These are phyloP conservation scores for Poecilia gillii DNA, from an alignment of 2,797 vertebrate species.

Conservation along the genomic window DNA sequence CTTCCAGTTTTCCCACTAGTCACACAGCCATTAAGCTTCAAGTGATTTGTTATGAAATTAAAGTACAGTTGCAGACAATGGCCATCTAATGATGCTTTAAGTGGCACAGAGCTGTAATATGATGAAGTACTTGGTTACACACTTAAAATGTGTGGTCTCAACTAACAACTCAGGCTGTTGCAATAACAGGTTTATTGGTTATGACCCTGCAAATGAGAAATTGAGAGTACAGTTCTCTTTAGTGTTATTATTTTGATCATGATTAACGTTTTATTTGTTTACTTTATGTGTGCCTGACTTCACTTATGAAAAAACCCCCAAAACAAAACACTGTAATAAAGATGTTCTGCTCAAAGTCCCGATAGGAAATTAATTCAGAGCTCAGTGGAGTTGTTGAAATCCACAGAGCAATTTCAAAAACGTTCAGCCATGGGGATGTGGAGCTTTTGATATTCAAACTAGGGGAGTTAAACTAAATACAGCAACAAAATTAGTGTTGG, in stretches of 20 bases:
- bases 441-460: slow-evolving; percentile 32
- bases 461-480: slow-evolving; percentile 47
- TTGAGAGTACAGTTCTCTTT: slow-evolving; percentile 29
- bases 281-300: slow-evolving; percentile 49
- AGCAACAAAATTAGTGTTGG: neutral
- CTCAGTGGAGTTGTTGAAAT: slow-evolving; percentile 55
- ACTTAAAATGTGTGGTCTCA: slow-evolving; percentile 17
- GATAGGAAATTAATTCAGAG: slow-evolving; percentile 69
- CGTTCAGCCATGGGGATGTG: slow-evolving; percentile 22
- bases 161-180: slow-evolving; percentile 31
- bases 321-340: slow-evolving; percentile 56
- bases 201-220: slow-evolving; percentile 37
- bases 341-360: slow-evolving; percentile 64
- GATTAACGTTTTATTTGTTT: neutral
- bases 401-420: slow-evolving; percentile 54
- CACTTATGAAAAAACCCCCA: slow-evolving; percentile 67
- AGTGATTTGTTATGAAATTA: slow-evolving; percentile 57
- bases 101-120: slow-evolving; percentile 32
- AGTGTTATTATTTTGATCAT: neutral
- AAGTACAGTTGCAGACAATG: slow-evolving; percentile 43
- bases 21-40: slow-evolving; percentile 30
- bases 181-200: slow-evolving; percentile 29
- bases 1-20: slow-evolving; percentile 36
- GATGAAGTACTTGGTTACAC: slow-evolving; percentile 35
- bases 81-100: slow-evolving; percentile 43